phyloP scores from a whole-genome alignment of 1,140 invertebrate species.

The Periplaneta americana region DNA sequence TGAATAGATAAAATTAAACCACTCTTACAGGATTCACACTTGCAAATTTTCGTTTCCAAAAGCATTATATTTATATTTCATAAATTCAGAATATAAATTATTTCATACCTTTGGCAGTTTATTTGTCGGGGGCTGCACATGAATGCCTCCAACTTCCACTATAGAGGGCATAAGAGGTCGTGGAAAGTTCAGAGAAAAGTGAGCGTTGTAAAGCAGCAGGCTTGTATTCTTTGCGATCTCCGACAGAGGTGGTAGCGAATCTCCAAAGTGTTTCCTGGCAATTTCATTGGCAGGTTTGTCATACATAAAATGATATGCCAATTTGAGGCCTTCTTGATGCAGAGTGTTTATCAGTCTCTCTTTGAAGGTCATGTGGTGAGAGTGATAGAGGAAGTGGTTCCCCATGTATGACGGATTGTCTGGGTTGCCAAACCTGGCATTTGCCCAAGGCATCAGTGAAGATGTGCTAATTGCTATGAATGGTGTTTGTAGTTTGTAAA shows the following conservation, averaged over 20 bases:
- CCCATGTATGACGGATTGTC: slow-evolving; percentile 29
- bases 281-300: neutral
- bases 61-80: too few species aligned
- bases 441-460: slow-evolving; percentile 44
- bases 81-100: too few species aligned
- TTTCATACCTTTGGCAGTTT: neutral
- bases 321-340: neutral
- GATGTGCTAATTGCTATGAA: slow-evolving; percentile 51
- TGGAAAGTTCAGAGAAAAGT: slow-evolving; percentile 26
- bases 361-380: slow-evolving; percentile 47
- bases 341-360: slow-evolving; percentile 46
- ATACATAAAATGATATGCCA: neutral
- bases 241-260: slow-evolving; percentile 20
- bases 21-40: too few species aligned
- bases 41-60: too few species aligned
- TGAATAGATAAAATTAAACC: too few species aligned
- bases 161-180: slow-evolving; percentile 28
- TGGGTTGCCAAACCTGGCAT: slow-evolving; percentile 41
- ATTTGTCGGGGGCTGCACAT: slow-evolving; percentile 16
- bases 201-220: slow-evolving; percentile 27
- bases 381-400: slow-evolving; percentile 43
- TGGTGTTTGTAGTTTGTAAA: slow-evolving; percentile 34
- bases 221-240: slow-evolving; percentile 24
- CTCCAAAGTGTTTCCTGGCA: slow-evolving; percentile 18
- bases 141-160: slow-evolving; percentile 29